A percentile compares a stretch with the other conserved stretches of the same genome.
Conservation (phyloP, 2,888 invertebrate species). For the Nineta flava region DNA sequence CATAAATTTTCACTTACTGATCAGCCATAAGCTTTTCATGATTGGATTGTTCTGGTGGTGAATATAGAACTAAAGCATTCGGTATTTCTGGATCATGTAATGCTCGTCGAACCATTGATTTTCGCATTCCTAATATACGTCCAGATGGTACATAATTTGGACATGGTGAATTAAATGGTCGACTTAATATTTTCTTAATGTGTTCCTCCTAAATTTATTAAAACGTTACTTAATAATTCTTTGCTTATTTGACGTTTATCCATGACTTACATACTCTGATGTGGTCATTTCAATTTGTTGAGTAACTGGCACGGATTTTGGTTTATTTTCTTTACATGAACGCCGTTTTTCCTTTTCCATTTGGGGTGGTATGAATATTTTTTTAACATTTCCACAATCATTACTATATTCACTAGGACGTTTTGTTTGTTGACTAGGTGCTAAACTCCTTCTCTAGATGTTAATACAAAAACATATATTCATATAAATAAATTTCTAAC, state of each 20-base stretch:
- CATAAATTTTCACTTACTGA: slow-evolving; percentile 27
- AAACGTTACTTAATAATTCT: neutral
- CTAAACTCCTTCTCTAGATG: slow-evolving; percentile 46
- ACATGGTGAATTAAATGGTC: slow-evolving; percentile 87
- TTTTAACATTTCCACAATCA: slow-evolving; percentile 13
- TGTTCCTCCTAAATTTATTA: slow-evolving; percentile 46
- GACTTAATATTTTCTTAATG: slow-evolving; percentile 64
- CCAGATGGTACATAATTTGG: slow-evolving; percentile 67
- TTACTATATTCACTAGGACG: slow-evolving; percentile 28
- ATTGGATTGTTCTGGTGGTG: slow-evolving; percentile 68
- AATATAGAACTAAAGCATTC: slow-evolving; percentile 76
- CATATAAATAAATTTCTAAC: too few relatives aligned
- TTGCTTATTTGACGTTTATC: too few relatives aligned
- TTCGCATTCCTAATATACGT: slow-evolving; percentile 64
- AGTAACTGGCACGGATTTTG: neutral
- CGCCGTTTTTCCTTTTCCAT: slow-evolving; percentile 27
- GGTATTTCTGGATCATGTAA: slow-evolving; percentile 87
- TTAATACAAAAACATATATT: neutral
- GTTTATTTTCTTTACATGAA: slow-evolving; percentile 19
- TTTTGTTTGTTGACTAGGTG: slow-evolving; percentile 52
- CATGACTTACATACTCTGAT: slow-evolving; percentile 41
- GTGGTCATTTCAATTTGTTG: slow-evolving; percentile 17
- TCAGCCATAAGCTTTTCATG: slow-evolving; percentile 78
- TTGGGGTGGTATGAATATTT: slow-evolving; percentile 18
- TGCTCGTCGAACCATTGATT: slow-evolving; percentile 44